Base-by-base conservation (phyloP, 1,140 invertebrate species). In the Dendroctonus valens region DNA sequence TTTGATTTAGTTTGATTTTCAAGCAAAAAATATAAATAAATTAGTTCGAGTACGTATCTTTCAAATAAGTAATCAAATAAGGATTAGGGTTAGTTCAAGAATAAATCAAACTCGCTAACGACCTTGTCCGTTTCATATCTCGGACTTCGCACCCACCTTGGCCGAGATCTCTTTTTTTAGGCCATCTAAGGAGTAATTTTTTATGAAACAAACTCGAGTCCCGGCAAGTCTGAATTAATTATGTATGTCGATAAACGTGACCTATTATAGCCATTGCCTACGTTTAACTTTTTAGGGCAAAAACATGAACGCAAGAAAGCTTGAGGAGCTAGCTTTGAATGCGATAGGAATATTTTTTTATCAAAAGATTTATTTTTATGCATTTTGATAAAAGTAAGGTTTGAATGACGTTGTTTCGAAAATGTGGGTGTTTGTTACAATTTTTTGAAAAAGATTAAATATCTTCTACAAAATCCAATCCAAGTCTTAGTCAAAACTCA, bases 61-160 rank as follows among this genome's bases (percentile, higher is more conserved):
- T 26, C 26, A 46, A 46, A 14, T 46, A 11, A 46, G 44, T 12
- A 46, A 46, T 11, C 44, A 46, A 46, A 46, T 46, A 9, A 46
- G 12, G 44, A 46, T 26, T 2, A 46, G 12, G 44, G 44, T 46
- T 46, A 11, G 9, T 46, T 46, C 44, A 11, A 46, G 44, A 46
- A 11, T 46, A 46, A 46, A 50, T 49, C 46, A 51, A 44, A 41
- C 15, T 9, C 7, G 12, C 26, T 37, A 9, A 53, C 49, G 41
- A 53, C 62, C 46, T 51, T 65, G 63, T 57, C 49, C 49, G 49
- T 41, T 49, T 64, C 14, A 26, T 69, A 58, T 62, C 69, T 68
- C 66, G 69, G 66, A 64, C 66, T 42, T 51, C 50, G 69, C 69
- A 68, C 69, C 55, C 49, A 58, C 61, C 64, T 63, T 68, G 63